These are phyloP conservation scores for Chamaea fasciata DNA, from an alignment of 2,113 vertebrate species.

Conservation along the genomic window DNA sequence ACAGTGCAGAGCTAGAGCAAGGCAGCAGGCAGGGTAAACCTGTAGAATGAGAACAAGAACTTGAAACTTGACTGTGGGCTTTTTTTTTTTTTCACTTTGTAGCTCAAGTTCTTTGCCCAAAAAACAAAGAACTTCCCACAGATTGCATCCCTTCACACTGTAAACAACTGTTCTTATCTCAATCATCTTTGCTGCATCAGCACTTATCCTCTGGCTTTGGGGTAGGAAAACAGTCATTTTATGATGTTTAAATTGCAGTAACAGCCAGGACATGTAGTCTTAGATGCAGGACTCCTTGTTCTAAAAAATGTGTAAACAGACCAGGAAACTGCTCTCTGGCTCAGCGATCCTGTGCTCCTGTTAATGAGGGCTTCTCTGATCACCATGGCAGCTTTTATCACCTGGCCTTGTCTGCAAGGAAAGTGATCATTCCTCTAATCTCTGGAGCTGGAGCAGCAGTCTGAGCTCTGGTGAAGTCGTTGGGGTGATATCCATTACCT, in stretches of 20 bases:
- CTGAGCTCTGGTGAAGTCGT: neutral
- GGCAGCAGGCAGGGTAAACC: neutral
- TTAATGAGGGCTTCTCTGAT: neutral
- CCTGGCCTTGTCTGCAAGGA: neutral
- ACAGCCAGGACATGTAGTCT: neutral
- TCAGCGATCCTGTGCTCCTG: rapidly evolving
- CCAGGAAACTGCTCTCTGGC: neutral
- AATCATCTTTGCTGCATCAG: neutral
- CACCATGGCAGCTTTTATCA: neutral
- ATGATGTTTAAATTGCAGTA: neutral
- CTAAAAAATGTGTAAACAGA: neutral
- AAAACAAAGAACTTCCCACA: neutral
- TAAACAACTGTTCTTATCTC: neutral
- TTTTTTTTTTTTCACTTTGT: neutral
- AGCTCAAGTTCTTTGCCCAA: neutral
- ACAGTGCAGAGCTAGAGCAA: neutral
- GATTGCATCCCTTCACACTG: neutral
- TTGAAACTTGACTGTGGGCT: neutral
- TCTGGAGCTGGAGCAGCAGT: neutral
- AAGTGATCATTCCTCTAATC: neutral
- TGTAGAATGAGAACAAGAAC: neutral
- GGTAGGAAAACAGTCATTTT: neutral
- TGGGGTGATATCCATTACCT: neutral
- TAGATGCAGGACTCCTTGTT: neutral
- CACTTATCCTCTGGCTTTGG: neutral